Base-by-base conservation (phyloP, 2,113 vertebrate species). In the Sinocyclocheilus anophthalmus region DNA sequence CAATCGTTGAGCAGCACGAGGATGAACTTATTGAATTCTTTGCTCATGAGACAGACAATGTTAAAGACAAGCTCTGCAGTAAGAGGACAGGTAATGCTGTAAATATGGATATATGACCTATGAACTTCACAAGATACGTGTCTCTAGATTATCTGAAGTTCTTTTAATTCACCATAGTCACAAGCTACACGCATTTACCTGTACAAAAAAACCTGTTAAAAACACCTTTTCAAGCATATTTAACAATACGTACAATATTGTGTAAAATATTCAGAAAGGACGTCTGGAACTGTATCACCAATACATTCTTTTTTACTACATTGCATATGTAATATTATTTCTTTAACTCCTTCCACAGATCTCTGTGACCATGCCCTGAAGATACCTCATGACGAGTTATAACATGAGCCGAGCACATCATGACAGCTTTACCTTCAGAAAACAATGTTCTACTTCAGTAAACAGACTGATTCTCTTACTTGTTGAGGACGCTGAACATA, bases 21-120 rank as follows among this genome's bases (percentile, higher is more conserved):
- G 98, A 99, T 0, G 98, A 99, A 84, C 94, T 99, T 39, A 96
- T 99, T 3, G 97, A 99, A 85, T 97, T 99, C 80, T 98, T 99
- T 0, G 95, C 96, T 39, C 96, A 96, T 2, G 96, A 99, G 90
- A 94, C 94, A 0, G 95, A 98, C 65, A 97, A 99, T 0, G 95
- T 99, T 84, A 99, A 99, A 93, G 98, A 99, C 92, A 96, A 94
- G 88, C 95, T 99, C 45, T 99, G 98, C 93, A 99, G 98, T 94
- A 97, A 96, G 87, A 94, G 97, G 65, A 99, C 98, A 76, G 98
- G 98, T 98, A 86, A 65, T 5, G 24, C 26, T 9, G 37, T 10
- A 37, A 70, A 69, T 37, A 20, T 10, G 42, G 42, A 2, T 1
- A 3, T 14, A 7, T 30, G 5, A 26, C 10, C 4, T 84, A n/a